Evolutionary conservation across 2,888 invertebrate species (phyloP).

Genomic region (Cantharis rufa): DNA sequence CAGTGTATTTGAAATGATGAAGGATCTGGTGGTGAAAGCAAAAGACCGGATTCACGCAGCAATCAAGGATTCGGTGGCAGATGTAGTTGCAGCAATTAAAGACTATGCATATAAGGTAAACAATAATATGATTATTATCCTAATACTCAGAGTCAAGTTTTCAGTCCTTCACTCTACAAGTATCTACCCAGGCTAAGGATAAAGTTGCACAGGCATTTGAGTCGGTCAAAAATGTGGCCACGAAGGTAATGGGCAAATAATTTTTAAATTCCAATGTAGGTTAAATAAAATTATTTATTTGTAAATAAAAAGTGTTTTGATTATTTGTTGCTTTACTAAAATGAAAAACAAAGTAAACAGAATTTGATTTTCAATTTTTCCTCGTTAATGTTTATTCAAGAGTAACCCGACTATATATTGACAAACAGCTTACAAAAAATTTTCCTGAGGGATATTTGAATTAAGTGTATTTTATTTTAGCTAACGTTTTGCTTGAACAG

Average conservation of each 20-base stretch:
- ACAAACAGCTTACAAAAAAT: neutral
- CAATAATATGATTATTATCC: neutral
- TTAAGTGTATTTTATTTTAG: neutral
- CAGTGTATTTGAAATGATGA: neutral
- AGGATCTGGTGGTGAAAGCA: neutral
- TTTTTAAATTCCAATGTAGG: neutral
- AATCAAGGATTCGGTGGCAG: neutral
- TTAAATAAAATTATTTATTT: neutral
- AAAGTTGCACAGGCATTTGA: neutral
- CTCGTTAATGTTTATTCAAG: neutral
- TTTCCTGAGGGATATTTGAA: neutral
- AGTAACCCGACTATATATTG: no score
- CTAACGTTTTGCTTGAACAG: neutral
- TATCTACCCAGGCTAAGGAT: neutral
- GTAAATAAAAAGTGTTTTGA: neutral
- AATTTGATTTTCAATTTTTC: neutral
- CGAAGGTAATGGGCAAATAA: neutral
- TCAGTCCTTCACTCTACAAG: neutral
- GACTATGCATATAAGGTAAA: neutral
- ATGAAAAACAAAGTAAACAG: neutral
- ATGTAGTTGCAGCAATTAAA: neutral
- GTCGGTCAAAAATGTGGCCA: neutral
- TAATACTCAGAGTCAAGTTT: neutral
- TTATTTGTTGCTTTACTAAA: neutral
- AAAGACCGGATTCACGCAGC: neutral